A percentile compares a stretch with the other conserved stretches of the same genome.
Evolutionary conservation across 2,797 vertebrate species (phyloP).

Genomic region (Diplodus sargus): DNA sequence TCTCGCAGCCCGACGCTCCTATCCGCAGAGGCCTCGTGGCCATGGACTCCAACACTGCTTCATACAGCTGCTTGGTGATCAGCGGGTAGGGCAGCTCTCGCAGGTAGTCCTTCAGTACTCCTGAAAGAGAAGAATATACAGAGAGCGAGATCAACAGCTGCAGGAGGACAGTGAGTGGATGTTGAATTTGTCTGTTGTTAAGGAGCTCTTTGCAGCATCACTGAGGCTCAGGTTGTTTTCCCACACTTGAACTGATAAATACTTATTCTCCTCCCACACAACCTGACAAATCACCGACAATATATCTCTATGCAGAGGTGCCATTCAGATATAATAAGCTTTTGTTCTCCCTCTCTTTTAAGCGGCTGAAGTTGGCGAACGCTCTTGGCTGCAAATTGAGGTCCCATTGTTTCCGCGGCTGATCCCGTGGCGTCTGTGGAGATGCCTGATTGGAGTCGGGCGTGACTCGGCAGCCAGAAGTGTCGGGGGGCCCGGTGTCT

Average conservation of each 20-base stretch:
- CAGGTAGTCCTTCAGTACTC: conserved; percentile 97
- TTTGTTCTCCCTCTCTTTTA: conserved; percentile 25
- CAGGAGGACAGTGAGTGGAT: background rate
- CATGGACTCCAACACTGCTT: conserved; percentile 93
- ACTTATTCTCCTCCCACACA: background rate
- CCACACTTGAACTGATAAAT: background rate
- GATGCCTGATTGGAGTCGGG: conserved; percentile 54
- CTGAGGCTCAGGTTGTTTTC: conserved; percentile 7
- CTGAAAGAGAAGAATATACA: conserved; percentile 70
- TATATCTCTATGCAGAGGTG: conserved; percentile 14
- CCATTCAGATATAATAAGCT: conserved; percentile 20
- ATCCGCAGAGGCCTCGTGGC: conserved; percentile 91
- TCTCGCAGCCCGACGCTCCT: conserved; percentile 89
- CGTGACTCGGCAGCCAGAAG: conserved; percentile 40
- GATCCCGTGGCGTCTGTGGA: conserved; percentile 58
- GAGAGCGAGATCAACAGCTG: conserved; percentile 8
- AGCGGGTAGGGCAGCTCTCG: conserved; percentile 96
- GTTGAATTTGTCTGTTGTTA: background rate
- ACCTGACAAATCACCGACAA: conserved; percentile 40
- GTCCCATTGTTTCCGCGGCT: conserved; percentile 39
- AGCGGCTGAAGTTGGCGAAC: conserved; percentile 14
- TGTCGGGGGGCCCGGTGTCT: conserved; percentile 26
- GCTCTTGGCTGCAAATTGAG: conserved; percentile 48
- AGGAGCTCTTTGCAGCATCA: background rate
- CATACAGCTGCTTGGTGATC: conserved; percentile 94